phyloP scores from a whole-genome alignment of 2,888 invertebrate genomes.

The Aphodius granarius region DNA sequence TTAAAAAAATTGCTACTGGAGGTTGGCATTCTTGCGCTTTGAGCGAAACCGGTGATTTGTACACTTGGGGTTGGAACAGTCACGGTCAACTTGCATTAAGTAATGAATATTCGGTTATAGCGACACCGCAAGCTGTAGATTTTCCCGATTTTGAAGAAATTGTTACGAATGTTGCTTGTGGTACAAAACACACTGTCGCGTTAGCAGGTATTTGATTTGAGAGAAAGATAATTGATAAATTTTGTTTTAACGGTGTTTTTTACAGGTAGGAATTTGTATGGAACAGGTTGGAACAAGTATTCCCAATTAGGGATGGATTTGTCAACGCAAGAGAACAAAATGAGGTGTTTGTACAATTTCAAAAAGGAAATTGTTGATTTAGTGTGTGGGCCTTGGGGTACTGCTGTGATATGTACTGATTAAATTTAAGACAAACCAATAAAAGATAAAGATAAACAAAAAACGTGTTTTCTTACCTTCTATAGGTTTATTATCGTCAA shows the following conservation, averaged over 20 bases:
- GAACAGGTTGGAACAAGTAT: slow-evolving; percentile 81
- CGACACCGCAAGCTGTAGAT: slow-evolving; percentile 58
- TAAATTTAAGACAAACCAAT: neutral
- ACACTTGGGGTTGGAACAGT: slow-evolving; percentile 91
- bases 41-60: slow-evolving; percentile 79
- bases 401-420: slow-evolving; percentile 40
- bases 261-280: slow-evolving; percentile 67
- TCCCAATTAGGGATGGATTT: slow-evolving; percentile 68
- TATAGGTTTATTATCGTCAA: no score
- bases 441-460: no score
- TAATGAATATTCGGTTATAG: slow-evolving; percentile 50
- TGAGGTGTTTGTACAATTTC: slow-evolving; percentile 41
- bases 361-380: slow-evolving; percentile 39
- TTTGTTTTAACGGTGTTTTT: slow-evolving; percentile 32
- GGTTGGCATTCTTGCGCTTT: slow-evolving; percentile 87
- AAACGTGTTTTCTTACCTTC: neutral
- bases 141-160: slow-evolving; percentile 48
- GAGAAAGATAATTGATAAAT: neutral
- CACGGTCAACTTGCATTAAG: slow-evolving; percentile 80
- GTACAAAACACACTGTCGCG: slow-evolving; percentile 74
- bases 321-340: slow-evolving; percentile 44
- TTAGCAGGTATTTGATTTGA: slow-evolving; percentile 57
- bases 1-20: slow-evolving; percentile 72
- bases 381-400: slow-evolving; percentile 58
- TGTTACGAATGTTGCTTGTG: slow-evolving; percentile 66